Evolutionary conservation across 2,797 vertebrate species (phyloP).

Genomic region (Alca torda): DNA sequence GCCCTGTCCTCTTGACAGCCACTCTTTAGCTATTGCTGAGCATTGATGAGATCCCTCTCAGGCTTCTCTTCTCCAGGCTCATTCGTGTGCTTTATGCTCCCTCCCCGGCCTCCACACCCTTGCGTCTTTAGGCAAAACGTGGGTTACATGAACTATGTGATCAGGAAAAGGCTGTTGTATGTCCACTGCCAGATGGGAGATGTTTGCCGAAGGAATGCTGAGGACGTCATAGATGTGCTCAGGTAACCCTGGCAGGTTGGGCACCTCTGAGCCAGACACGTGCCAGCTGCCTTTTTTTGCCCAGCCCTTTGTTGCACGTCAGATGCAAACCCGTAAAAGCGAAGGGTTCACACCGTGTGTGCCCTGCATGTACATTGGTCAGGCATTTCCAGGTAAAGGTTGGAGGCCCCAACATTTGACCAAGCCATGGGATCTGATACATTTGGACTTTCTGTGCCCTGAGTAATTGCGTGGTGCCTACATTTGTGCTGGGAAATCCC

Average conservation of each 20-base stretch:
- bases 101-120: neutral
- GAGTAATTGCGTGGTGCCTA: neutral
- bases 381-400: neutral
- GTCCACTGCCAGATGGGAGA: neutral
- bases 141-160: too few relatives aligned
- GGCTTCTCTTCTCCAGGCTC: neutral
- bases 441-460: neutral
- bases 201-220: neutral
- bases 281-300: neutral
- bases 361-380: fast-evolving
- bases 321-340: neutral
- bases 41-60: neutral
- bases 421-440: neutral
- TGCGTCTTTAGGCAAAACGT: neutral
- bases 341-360: neutral
- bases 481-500: neutral
- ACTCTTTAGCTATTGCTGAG: neutral
- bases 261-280: fast-evolving
- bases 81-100: neutral
- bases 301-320: fast-evolving
- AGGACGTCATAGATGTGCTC: neutral
- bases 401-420: fast-evolving
- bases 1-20: neutral
- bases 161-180: fast-evolving
- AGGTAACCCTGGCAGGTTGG: neutral